Base-by-base conservation (phyloP, 2,113 vertebrate genomes). In the Eulemur rufifrons region DNA sequence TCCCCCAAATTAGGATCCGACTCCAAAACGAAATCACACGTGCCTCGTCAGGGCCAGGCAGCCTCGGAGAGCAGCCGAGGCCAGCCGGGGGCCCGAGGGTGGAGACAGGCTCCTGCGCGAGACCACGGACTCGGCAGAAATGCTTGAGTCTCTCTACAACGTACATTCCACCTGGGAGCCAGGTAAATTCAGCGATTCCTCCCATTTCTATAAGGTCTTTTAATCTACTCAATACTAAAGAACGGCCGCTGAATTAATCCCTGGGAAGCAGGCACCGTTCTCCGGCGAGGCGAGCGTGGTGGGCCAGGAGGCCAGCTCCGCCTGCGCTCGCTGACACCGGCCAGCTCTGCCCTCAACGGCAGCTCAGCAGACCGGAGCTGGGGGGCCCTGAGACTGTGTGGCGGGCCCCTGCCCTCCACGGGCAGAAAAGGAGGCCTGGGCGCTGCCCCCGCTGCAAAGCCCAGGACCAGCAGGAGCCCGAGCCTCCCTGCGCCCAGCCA, bases 1-100 rank as follows among this genome's bases (percentile, higher is more conserved):
- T 96, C 97, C 98, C 98, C 98, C 97, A 98, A 96, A 97, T 99
- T 98, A 99, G 98, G 96, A 99, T 45, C 98, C 59, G 12, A 81
- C 39, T 91, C 71, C 63, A 86, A 68, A 76, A 85, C 2, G 6
- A 39, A 37, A 52, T 5, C 13, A 8, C 3, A 8, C 1, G 8
- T 42, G 76, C 21, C 76, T 11, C 11, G 29, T 32, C 37, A 56
- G 32, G 15, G 9, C 10, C 14, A 85, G 34, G 21, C 39, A 66
- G 8, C 34, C 47, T 86, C 39, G 81, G 82, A 87, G 56, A 93
- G 27, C n/a, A 54, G 37, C 42, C 18, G 4, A 29, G 63, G 27
- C 17, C 63, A 47, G 63, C 0, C 7, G 74, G 47, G 52, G 47
- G 50, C 61, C 25, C 10, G 73, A 89, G 84, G 37, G 14, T 73